These are phyloP conservation scores for Falco peregrinus DNA, from an alignment of 2,797 vertebrate genomes.

Conservation along the genomic window DNA sequence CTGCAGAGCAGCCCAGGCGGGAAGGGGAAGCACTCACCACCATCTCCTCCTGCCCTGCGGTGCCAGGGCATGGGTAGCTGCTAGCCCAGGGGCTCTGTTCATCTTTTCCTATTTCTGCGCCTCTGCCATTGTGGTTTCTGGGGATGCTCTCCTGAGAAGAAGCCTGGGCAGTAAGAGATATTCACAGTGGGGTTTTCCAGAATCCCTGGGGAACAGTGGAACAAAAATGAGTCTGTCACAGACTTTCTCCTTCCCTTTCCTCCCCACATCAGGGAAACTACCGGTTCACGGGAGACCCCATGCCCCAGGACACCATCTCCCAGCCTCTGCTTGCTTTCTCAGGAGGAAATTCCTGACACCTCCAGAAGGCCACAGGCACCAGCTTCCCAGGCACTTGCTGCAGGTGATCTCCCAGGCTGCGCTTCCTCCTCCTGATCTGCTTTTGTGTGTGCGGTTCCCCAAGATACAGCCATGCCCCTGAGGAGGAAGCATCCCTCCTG, in stretches of 20 bases:
- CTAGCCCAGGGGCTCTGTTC: neutral
- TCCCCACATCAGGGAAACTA: neutral
- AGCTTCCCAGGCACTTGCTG: neutral
- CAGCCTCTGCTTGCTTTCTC: neutral
- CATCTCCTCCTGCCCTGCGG: neutral
- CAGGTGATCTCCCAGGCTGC: neutral
- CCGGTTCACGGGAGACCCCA: neutral
- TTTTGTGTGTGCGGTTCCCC: neutral
- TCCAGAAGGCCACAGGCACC: neutral
- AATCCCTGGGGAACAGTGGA: neutral
- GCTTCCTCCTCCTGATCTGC: neutral
- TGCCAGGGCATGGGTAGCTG: neutral
- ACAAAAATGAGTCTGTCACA: neutral
- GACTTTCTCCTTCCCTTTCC: neutral
- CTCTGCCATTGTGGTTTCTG: neutral
- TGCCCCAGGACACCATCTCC: neutral
- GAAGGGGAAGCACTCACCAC: neutral
- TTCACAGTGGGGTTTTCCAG: neutral
- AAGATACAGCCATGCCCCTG: neutral
- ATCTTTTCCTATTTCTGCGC: neutral
- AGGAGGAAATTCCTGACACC: neutral
- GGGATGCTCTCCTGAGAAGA: neutral
- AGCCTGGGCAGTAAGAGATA: neutral
- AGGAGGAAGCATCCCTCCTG: rapidly evolving
- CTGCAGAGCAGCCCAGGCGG: neutral